Conservation (phyloP, 2,113 vertebrate genomes). For the Pelobates fuscus region DNA sequence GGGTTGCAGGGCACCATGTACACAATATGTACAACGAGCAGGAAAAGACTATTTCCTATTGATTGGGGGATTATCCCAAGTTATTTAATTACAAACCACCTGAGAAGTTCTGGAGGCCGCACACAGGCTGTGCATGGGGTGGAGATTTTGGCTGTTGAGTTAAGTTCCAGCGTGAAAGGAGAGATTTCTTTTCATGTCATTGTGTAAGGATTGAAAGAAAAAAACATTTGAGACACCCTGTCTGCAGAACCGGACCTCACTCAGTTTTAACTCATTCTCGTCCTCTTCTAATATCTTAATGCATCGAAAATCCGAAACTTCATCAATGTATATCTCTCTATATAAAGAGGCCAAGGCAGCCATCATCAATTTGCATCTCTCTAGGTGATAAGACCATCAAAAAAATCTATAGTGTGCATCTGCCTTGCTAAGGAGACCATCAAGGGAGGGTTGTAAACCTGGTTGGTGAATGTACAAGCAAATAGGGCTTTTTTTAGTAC, state of each 20-base stretch:
- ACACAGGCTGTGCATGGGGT: neutral
- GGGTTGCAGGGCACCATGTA: neutral
- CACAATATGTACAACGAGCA: neutral
- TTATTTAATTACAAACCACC: neutral
- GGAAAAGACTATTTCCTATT: conserved; percentile 7
- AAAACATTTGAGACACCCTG: neutral
- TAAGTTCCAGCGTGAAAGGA: neutral
- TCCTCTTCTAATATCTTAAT: neutral
- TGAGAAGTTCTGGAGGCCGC: neutral
- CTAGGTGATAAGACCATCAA: too few relatives aligned
- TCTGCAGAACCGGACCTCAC: neutral
- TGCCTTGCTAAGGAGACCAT: too few relatives aligned
- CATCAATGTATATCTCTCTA: too few relatives aligned
- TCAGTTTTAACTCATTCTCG: neutral
- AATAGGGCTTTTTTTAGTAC: too few relatives aligned
- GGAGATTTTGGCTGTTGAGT: neutral
- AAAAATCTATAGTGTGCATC: too few relatives aligned
- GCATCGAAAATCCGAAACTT: neutral
- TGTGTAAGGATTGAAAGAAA: neutral
- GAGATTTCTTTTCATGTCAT: conserved; percentile 1
- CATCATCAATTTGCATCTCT: too few relatives aligned
- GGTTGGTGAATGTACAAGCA: too few relatives aligned
- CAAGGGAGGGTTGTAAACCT: too few relatives aligned
- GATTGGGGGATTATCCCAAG: neutral
- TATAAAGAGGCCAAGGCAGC: too few relatives aligned